Evolutionary conservation across 2,888 invertebrate genomes (phyloP), one percentile per base, ranked within the genome.

Genomic region (Spilosoma lubricipeda): DNA sequence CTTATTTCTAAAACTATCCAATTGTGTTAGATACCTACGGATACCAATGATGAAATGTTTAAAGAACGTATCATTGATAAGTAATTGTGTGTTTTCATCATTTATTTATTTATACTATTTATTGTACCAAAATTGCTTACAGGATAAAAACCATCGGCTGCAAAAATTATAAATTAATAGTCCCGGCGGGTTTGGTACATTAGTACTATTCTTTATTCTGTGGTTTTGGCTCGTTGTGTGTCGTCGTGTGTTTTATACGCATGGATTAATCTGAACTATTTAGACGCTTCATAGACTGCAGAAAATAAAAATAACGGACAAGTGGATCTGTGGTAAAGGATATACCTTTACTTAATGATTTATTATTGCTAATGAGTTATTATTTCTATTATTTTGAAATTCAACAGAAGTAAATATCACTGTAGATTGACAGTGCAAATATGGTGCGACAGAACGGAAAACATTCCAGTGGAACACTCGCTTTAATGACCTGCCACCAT

Each of bases 401-500:
- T 74, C 33, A 70, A 72, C 66, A 77, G 76, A 75, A 67, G 71
- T 75, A 72, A 77, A 74, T 77, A 42, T 71, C 39, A 76, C 65
- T 59, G 45, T 75, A 67, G 69, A 79, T 71, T 80, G 76, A 82
- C 72, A 66, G 71, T 73, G 73, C 84, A 59, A 81, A 78, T 78
- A 79, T 83, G 78, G 82, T 78, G 82, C 65, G 77, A 82, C 86
- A 82, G 85, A 82, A 82, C 81, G 83, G 77, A 84, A 84, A 82
- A 81, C 78, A 81, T 82, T 82, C 81, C 80, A 72, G 64, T 67
- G 65, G 39, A 77, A 76, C 67, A 77, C 80, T 82, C 78, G 75
- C 73, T 74, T 73, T 82, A 84, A 81, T 76, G 76, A 80, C 72
- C 69, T 84, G 81, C 78, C 79, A 78, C 67, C 75, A 78, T 72